Conservation (phyloP, 2,888 invertebrate species). For the Xestia rhomboidea region DNA sequence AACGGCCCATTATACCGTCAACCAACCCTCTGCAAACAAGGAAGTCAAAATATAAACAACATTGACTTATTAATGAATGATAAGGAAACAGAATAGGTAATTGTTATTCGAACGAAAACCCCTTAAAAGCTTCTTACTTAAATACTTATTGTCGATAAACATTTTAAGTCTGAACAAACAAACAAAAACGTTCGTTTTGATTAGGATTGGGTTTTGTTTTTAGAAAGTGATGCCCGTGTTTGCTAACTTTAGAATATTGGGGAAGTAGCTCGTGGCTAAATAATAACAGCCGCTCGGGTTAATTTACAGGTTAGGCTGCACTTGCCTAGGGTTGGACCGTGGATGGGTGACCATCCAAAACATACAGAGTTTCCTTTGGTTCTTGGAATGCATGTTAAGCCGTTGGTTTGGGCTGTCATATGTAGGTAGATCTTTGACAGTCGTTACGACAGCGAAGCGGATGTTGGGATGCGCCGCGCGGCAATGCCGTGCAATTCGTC, state of each 20-base stretch:
- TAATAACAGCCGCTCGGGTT: no score
- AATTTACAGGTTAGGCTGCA: no score
- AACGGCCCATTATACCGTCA: slow-evolving; percentile 7
- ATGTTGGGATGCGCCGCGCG: no score
- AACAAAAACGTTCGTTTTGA: slow-evolving; percentile 75
- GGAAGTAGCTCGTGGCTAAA: not conserved
- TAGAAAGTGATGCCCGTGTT: not conserved
- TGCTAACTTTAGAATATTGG: not conserved
- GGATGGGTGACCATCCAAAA: not conserved
- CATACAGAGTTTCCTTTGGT: no score
- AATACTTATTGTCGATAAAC: slow-evolving; percentile 78
- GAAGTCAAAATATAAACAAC: slow-evolving; percentile 71
- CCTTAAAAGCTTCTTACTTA: slow-evolving; percentile 81
- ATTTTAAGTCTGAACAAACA: slow-evolving; percentile 76
- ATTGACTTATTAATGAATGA: slow-evolving; percentile 68
- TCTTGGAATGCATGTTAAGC: no score
- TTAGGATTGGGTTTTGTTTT: slow-evolving; percentile 65
- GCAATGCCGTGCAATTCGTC: no score
- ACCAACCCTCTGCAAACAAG: slow-evolving; percentile 12
- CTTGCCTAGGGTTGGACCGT: not conserved
- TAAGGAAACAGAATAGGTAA: slow-evolving; percentile 71
- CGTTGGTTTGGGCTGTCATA: no score
- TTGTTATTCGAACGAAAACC: slow-evolving; percentile 79
- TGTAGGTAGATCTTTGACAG: no score
- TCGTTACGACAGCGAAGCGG: no score